Percentiles rank a stretch among this genome's conserved stretches.
Evolutionary conservation across 1,140 invertebrate genomes (phyloP).

Genomic region (Neuroterus valhalla): DNA sequence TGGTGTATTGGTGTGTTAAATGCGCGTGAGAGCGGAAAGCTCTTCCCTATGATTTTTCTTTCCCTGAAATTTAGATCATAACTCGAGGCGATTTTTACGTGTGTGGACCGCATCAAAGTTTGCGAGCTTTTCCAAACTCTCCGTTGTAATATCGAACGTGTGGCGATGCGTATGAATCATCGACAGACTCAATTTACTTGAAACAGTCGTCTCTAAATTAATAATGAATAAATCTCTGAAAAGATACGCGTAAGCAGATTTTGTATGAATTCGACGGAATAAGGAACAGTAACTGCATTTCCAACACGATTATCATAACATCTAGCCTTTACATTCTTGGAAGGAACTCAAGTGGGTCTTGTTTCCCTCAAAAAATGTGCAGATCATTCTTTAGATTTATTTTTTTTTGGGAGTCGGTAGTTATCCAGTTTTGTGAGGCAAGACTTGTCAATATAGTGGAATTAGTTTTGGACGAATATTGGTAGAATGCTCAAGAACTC

Average conservation of each 20-base stretch:
- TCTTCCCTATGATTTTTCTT: conserved; percentile 23
- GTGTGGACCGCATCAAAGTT: not conserved
- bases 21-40: conserved; percentile 58
- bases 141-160: conserved; percentile 47
- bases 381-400: not conserved
- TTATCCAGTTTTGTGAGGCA: not conserved
- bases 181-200: not conserved
- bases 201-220: not conserved
- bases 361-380: not conserved
- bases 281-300: conserved; percentile 18
- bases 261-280: conserved; percentile 23
- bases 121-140: conserved; percentile 1
- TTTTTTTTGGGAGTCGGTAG: not conserved
- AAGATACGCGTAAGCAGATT: conserved; percentile 28
- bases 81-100: conserved; percentile 13
- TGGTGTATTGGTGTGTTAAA: conserved; percentile 63
- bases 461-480: conserved; percentile 4
- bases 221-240: not conserved
- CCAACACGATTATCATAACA: not conserved
- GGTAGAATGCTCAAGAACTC: not conserved
- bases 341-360: not conserved
- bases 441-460: not conserved
- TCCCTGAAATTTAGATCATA: conserved; percentile 29
- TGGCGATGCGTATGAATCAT: conserved; percentile 15
- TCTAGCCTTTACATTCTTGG: not conserved